These are phyloP conservation scores for Dryococelus australis DNA, from an alignment of 2,888 invertebrate genomes.

Conservation along the genomic window DNA sequence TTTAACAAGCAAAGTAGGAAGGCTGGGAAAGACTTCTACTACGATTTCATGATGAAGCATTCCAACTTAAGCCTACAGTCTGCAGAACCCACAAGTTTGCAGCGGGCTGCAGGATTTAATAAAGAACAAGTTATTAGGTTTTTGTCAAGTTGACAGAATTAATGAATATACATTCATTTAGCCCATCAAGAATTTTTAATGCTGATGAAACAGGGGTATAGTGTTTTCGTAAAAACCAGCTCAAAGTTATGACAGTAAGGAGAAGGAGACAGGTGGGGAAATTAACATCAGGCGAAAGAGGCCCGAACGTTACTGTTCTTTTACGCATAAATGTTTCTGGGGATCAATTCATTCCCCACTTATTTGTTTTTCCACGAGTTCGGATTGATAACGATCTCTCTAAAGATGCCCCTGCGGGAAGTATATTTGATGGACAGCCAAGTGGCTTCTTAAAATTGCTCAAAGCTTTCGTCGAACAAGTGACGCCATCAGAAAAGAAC, in stretches of 20 bases:
- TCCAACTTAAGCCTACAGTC: constrained; percentile 7
- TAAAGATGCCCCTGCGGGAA: constrained; percentile 21
- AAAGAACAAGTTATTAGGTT: constrained; percentile 40
- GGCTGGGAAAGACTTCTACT: constrained; percentile 45
- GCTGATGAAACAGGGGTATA: no score
- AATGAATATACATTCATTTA: constrained; percentile 34
- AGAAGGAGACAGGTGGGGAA: constrained; percentile 19
- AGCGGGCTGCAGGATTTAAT: background rate
- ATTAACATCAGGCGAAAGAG: constrained; percentile 26
- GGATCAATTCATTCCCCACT: constrained; percentile 31
- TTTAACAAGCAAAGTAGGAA: constrained; percentile 44
- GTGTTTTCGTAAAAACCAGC: no score
- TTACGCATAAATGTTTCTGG: constrained; percentile 20
- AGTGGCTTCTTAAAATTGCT: no score
- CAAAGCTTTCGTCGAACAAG: no score
- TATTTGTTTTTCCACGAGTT: constrained; percentile 24
- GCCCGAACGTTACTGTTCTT: constrained; percentile 8
- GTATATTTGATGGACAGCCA: no score
- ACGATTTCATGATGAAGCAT: constrained; percentile 40
- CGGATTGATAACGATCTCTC: constrained; percentile 20
- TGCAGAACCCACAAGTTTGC: constrained; percentile 41
- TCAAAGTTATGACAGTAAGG: no score
- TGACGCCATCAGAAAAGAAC: background rate
- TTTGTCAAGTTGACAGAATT: constrained; percentile 38
- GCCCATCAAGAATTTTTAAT: no score